Evolutionary conservation across 2,797 vertebrate genomes (phyloP).

Genomic region (Syndactyla subalaris): DNA sequence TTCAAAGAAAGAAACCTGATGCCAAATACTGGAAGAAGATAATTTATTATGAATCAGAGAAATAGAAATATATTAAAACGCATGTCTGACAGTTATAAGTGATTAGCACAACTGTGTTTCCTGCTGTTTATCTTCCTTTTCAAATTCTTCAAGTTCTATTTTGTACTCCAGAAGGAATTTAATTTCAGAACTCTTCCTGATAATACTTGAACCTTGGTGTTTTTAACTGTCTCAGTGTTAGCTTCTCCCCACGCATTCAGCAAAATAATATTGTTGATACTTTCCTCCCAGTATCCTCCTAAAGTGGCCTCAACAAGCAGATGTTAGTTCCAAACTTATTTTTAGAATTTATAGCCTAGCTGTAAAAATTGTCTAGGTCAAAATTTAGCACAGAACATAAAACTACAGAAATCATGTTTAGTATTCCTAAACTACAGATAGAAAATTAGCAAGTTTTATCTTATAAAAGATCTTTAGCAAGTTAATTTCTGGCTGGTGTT

Average conservation of each 20-base stretch:
- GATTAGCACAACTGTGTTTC: not conserved
- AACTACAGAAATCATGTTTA: not conserved
- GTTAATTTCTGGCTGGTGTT: not conserved
- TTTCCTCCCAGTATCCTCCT: not conserved
- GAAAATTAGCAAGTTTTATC: not conserved
- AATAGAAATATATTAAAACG: not conserved
- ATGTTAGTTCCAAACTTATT: not conserved
- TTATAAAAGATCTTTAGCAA: not conserved
- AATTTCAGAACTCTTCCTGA: not conserved
- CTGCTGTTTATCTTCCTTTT: not conserved
- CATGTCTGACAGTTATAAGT: not conserved
- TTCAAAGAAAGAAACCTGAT: not conserved
- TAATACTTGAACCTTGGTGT: not conserved
- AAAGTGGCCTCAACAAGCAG: not conserved
- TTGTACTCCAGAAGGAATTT: not conserved
- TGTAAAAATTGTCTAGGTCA: conserved; percentile 14
- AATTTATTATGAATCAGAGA: not conserved
- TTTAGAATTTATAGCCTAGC: conserved; percentile 9
- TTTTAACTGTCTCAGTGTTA: not conserved
- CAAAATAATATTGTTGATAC: not conserved
- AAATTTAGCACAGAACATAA: conserved; percentile 4
- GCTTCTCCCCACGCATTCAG: not conserved
- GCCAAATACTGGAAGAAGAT: not conserved
- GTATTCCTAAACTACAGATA: not conserved
- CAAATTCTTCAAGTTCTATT: not conserved